These are phyloP conservation scores for Andrena cerasifolii DNA, from an alignment of 1,140 invertebrate species.

Conservation along the genomic window DNA sequence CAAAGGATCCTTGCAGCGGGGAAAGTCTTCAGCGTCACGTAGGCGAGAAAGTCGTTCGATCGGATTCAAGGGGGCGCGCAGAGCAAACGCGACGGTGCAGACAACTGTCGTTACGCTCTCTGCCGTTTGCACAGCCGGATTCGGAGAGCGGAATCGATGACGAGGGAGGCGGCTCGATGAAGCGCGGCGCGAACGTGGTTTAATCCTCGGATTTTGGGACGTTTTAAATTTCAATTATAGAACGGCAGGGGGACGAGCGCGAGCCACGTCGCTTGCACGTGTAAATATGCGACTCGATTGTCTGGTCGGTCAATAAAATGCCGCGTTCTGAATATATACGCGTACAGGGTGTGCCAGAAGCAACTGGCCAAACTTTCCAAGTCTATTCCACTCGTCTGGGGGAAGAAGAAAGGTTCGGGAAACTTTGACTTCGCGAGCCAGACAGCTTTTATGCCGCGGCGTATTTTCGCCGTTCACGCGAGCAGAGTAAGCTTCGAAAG, in stretches of 20 bases:
- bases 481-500: too few species aligned
- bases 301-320: slow-evolving; percentile 64
- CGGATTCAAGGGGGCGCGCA: not conserved
- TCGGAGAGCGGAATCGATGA: not conserved
- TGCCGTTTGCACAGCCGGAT: not conserved
- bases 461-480: too few species aligned
- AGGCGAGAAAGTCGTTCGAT: not conserved
- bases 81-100: not conserved
- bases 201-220: slow-evolving; percentile 52
- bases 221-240: slow-evolving; percentile 62
- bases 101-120: not conserved
- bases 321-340: slow-evolving; percentile 34
- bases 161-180: slow-evolving; percentile 1
- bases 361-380: too few species aligned
- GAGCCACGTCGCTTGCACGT: slow-evolving; percentile 36
- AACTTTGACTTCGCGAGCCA: too few species aligned
- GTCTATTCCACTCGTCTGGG: too few species aligned
- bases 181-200: slow-evolving; percentile 23
- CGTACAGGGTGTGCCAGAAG: too few species aligned
- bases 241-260: slow-evolving; percentile 8
- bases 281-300: slow-evolving; percentile 64
- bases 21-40: too few species aligned
- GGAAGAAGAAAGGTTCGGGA: too few species aligned
- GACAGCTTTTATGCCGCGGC: too few species aligned
- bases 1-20: too few species aligned